phyloP scores from a whole-genome alignment of 2,888 invertebrate species.

The Branchipolynoe longqiensis region DNA sequence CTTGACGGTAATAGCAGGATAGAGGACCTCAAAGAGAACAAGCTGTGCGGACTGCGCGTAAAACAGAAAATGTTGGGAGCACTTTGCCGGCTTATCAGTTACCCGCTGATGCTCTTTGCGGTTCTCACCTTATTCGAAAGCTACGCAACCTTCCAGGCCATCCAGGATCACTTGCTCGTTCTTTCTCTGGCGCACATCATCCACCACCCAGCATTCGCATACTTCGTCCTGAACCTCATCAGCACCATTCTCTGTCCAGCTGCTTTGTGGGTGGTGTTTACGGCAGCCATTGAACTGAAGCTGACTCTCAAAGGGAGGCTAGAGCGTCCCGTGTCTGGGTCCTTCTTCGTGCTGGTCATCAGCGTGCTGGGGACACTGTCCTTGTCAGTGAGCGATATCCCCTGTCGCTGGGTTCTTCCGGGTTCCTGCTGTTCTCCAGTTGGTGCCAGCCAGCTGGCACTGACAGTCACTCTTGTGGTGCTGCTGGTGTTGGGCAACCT shows the following conservation, averaged over 20 bases:
- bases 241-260: neutral
- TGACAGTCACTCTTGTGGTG: neutral
- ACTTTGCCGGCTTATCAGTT: neutral
- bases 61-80: neutral
- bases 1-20: neutral
- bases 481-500: constrained; percentile 12
- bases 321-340: neutral
- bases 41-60: neutral
- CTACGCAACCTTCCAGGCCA: neutral
- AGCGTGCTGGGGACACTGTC: neutral
- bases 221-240: constrained; percentile 1
- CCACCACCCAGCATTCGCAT: neutral
- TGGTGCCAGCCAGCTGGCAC: neutral
- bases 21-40: neutral
- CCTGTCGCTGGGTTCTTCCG: neutral
- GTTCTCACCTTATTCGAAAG: neutral
- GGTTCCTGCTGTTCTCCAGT: neutral
- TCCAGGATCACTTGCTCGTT: neutral
- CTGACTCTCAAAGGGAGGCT: neutral
- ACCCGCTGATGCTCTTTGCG: neutral
- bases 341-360: constrained; percentile 23
- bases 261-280: constrained; percentile 19
- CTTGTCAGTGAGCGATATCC: neutral
- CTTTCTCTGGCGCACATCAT: neutral
- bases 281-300: constrained; percentile 32